phyloP scores from a whole-genome alignment of 2,888 invertebrate genomes.

The Tetanocera ferruginea region DNA sequence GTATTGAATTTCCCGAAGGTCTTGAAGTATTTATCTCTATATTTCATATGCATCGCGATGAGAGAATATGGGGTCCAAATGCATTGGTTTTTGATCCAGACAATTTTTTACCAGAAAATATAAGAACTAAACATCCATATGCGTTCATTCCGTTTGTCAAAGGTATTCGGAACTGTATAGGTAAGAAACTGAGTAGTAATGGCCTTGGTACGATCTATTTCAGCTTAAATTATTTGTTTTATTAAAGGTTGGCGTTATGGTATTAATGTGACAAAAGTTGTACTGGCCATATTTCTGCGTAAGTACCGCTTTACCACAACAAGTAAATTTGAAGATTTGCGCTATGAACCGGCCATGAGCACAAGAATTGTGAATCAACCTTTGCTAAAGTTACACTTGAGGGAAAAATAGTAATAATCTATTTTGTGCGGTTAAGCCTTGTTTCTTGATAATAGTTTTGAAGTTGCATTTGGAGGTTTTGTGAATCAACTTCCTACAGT shows the following conservation, averaged over 20 bases:
- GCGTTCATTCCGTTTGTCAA: slow-evolving; percentile 65
- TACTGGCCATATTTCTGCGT: background rate
- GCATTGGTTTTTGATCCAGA: slow-evolving; percentile 65
- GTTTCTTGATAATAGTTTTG: too few relatives aligned
- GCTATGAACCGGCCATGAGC: too few relatives aligned
- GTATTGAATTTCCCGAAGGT: slow-evolving; percentile 47
- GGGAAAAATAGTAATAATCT: too few relatives aligned
- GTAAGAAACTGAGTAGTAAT: slow-evolving; percentile 44
- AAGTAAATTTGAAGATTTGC: too few relatives aligned
- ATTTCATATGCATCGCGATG: slow-evolving; percentile 61
- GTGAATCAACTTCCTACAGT: too few relatives aligned
- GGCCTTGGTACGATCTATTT: background rate
- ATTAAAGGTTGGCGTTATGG: background rate
- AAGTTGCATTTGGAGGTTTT: too few relatives aligned
- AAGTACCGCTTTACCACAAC: background rate
- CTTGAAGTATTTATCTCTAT: slow-evolving; percentile 48
- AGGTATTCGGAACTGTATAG: slow-evolving; percentile 64
- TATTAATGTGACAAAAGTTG: background rate
- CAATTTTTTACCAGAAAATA: slow-evolving; percentile 62
- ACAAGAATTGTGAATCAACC: background rate
- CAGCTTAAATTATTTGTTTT: background rate
- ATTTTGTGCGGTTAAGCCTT: too few relatives aligned
- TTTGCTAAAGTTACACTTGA: background rate
- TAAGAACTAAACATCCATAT: slow-evolving; percentile 60
- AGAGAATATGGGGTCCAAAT: slow-evolving; percentile 63